phyloP scores from a whole-genome alignment of 2,888 invertebrate genomes.

The Meta bourneti region DNA sequence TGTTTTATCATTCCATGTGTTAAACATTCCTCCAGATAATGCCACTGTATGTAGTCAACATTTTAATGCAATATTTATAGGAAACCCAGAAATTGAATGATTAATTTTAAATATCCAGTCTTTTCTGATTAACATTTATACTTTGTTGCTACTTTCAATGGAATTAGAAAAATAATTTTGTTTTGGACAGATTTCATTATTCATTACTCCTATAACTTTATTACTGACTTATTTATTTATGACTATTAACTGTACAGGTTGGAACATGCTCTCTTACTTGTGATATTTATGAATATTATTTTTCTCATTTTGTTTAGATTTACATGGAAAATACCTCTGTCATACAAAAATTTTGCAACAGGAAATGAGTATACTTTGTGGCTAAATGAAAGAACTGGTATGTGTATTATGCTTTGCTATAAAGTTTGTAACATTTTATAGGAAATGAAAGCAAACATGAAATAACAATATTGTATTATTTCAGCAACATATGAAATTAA shows the following conservation, averaged over 20 bases:
- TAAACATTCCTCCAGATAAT: too few species aligned
- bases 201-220: too few species aligned
- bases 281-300: too few species aligned
- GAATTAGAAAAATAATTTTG: too few species aligned
- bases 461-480: neutral
- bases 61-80: too few species aligned
- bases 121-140: neutral
- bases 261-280: too few species aligned
- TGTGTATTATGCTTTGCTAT: neutral
- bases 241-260: too few species aligned
- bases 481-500: slow-evolving; percentile 53
- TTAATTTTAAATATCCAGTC: neutral
- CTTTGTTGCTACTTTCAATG: neutral
- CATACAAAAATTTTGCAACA: slow-evolving; percentile 55
- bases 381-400: slow-evolving; percentile 62
- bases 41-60: too few species aligned
- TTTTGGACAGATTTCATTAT: too few species aligned
- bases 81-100: too few species aligned
- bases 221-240: too few species aligned
- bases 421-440: neutral
- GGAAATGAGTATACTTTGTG: slow-evolving; percentile 56
- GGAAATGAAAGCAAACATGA: neutral
- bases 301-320: slow-evolving; percentile 13
- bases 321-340: slow-evolving; percentile 68
- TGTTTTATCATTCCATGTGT: too few species aligned